Base-by-base conservation (phyloP, 2,113 vertebrate species). In the Hypocryptadius cinnamomeus region DNA sequence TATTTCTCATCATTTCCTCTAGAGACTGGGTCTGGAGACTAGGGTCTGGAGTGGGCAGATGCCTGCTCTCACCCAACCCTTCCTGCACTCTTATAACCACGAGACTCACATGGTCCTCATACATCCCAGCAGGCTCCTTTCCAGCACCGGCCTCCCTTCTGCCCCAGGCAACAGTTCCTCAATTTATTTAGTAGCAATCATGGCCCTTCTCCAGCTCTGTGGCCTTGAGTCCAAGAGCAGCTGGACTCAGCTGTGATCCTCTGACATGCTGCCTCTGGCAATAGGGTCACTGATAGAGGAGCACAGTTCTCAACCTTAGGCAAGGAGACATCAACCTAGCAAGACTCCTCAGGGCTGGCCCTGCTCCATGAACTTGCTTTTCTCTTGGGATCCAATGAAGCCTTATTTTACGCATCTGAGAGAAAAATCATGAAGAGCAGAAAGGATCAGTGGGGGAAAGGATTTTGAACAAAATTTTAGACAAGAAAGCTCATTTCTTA, bases 151-250 rank as follows among this genome's bases (percentile, higher is more conserved):
- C 23, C 31, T 70, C 11, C 30, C 7, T 70, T 74, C 56, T 63
- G 25, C 23, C 47, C 13, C 7, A 6, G 3, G 28, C 0, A 5
- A 18, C 5, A 59, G 12, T 6, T 66, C 1, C 3, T 61, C 16
- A n/a, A 23, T 66, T 74, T 57, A 56, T 87, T 37, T 9, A 15
- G 24, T 53, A 64, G 15, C 31, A 53, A 1, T 31, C 11, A 4
- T 10, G 4, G 8, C 13, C 31, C 8, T 30, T 61, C 17, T 69
- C 31, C 50, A 31, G 11, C 20, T 57, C 23, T 1, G 0, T 20
- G 17, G 7, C 40, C 65, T 68, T 27, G 12, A 59, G 44, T 18
- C 30, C 64, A 70, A 59, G 25, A 19, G 33, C 51, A 84, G 77
- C 39, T 68, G 42, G 25, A 23, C n/a, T 30, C n/a, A 79, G 44